Conservation (phyloP, 2,113 vertebrate genomes). For the Larimichthys crocea region DNA sequence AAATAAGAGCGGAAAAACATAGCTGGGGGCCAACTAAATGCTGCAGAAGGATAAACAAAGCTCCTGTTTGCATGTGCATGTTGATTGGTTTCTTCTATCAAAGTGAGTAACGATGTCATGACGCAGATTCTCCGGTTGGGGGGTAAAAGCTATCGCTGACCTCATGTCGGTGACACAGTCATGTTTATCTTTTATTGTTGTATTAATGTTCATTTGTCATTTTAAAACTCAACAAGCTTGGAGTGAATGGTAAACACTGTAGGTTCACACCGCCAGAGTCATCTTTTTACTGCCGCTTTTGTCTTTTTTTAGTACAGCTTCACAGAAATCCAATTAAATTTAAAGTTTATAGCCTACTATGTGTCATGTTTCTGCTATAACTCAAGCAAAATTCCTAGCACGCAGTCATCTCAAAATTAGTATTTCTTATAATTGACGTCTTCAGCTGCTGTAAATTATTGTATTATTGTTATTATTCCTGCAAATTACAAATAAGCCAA, state of each 20-base stretch:
- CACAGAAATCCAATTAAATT: not conserved
- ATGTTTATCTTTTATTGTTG: slow-evolving; percentile 32
- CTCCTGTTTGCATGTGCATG: not conserved
- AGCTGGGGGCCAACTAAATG: slow-evolving; percentile 14
- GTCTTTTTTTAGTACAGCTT: not conserved
- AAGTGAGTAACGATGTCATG: slow-evolving; percentile 27
- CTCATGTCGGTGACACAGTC: slow-evolving; percentile 26
- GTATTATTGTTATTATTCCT: not conserved
- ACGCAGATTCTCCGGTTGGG: slow-evolving; percentile 40
- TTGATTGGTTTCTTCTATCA: slow-evolving; percentile 15
- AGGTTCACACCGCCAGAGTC: not conserved
- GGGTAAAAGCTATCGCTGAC: slow-evolving; percentile 13
- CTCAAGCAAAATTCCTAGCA: not conserved
- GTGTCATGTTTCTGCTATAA: not conserved
- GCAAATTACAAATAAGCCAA: not conserved
- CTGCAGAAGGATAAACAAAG: slow-evolving; percentile 46
- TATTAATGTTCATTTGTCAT: slow-evolving; percentile 29
- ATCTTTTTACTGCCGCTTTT: not conserved
- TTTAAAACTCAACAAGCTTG: not conserved
- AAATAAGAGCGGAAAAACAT: slow-evolving; percentile 59
- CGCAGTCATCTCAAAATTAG: not conserved
- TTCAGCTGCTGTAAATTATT: not conserved
- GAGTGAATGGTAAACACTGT: slow-evolving; percentile 30
- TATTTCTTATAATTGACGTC: not conserved
- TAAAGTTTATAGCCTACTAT: too few species aligned